Percentiles rank a stretch among this genome's conserved stretches.
Evolutionary conservation across 2,888 invertebrate species (phyloP).

Genomic region (Amphipyra berbera): DNA sequence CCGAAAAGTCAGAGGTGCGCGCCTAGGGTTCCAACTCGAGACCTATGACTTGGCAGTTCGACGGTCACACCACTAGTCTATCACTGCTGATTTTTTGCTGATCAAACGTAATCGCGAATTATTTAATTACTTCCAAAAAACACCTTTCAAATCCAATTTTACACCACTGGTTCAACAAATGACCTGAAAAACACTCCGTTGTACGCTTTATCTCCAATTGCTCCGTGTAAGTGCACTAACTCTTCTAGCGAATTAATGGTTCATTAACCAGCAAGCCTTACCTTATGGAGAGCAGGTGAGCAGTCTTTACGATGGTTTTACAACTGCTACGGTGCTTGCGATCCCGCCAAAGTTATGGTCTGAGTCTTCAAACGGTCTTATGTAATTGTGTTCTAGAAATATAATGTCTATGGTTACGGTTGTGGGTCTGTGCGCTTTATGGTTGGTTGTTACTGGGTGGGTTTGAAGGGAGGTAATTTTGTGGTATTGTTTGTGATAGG

Average conservation of each 20-base stretch:
- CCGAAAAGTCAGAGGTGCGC: no score
- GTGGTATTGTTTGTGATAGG: background rate
- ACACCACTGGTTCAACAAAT: constrained; percentile 26
- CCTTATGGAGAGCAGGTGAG: constrained; percentile 48
- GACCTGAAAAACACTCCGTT: constrained; percentile 45
- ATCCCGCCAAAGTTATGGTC: constrained; percentile 54
- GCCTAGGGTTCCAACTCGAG: no score
- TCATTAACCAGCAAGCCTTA: constrained; percentile 52
- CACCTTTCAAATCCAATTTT: constrained; percentile 16
- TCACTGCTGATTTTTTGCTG: no score
- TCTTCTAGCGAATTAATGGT: constrained; percentile 58
- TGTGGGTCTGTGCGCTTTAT: constrained; percentile 22
- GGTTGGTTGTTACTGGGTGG: constrained; percentile 10
- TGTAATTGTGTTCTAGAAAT: constrained; percentile 61
- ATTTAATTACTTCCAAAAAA: no score
- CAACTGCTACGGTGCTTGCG: constrained; percentile 43
- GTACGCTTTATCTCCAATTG: constrained; percentile 48
- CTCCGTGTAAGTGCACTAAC: constrained; percentile 57
- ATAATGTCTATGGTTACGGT: constrained; percentile 42
- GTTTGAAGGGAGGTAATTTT: constrained; percentile 9
- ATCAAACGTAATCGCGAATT: no score
- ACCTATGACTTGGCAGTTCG: no score
- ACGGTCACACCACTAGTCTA: no score
- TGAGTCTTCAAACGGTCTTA: constrained; percentile 50
- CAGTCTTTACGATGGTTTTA: constrained; percentile 62